A percentile compares a stretch with the other conserved stretches of the same genome.
These are phyloP conservation scores for Halotydeus destructor DNA, from an alignment of 1,140 invertebrate genomes.

Conservation along the genomic window DNA sequence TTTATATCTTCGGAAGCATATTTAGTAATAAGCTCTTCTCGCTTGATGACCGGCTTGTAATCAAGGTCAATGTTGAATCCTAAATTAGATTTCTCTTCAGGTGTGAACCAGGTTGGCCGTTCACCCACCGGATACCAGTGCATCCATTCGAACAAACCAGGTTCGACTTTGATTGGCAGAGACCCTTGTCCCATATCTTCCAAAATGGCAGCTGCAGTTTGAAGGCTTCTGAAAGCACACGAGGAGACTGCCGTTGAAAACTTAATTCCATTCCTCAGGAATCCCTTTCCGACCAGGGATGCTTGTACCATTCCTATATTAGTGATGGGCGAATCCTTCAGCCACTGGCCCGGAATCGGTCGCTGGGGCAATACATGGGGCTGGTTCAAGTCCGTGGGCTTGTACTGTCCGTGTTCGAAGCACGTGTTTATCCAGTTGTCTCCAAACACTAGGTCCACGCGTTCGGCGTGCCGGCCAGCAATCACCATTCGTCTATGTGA, in stretches of 20 bases:
- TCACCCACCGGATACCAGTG: slow-evolving; percentile 57
- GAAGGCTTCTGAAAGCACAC: slow-evolving; percentile 57
- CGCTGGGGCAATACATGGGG: slow-evolving; percentile 38
- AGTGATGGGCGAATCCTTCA: slow-evolving; percentile 65
- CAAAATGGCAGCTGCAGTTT: slow-evolving; percentile 50
- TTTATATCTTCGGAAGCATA: background rate
- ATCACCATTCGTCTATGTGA: no score
- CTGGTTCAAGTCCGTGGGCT: slow-evolving; percentile 69
- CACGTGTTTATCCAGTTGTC: slow-evolving; percentile 66
- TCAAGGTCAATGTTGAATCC: slow-evolving; percentile 51
- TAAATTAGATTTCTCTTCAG: slow-evolving; percentile 40
- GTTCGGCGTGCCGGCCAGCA: slow-evolving; percentile 63
- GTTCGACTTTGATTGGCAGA: slow-evolving; percentile 49
- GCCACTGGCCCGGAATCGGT: slow-evolving; percentile 39
- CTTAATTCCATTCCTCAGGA: background rate
- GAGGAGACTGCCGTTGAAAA: slow-evolving; percentile 2
- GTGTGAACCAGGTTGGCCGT: slow-evolving; percentile 54
- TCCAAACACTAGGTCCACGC: slow-evolving; percentile 76
- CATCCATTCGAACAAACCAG: slow-evolving; percentile 74
- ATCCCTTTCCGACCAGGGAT: slow-evolving; percentile 22
- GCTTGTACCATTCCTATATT: slow-evolving; percentile 36
- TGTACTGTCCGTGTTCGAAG: slow-evolving; percentile 48
- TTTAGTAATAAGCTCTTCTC: slow-evolving; percentile 25
- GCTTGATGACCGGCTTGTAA: slow-evolving; percentile 41
- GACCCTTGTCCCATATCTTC: slow-evolving; percentile 29